Conservation (phyloP, 2,113 vertebrate species). For the Dendropsophus ebraccatus region DNA sequence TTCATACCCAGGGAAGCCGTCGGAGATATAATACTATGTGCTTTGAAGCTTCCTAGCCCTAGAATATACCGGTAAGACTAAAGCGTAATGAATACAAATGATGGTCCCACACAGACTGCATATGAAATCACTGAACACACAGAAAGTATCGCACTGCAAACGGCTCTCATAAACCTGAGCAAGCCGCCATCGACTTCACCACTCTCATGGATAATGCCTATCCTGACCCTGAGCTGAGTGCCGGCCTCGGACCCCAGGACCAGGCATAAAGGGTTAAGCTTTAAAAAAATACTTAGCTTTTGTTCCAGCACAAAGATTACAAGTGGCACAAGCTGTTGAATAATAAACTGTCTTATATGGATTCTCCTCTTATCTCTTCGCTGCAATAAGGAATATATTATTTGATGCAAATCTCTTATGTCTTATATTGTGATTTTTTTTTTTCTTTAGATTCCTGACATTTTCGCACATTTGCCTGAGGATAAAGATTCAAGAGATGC, state of each 20-base stretch:
- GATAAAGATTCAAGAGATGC: constrained; percentile 45
- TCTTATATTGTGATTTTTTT: constrained; percentile 46
- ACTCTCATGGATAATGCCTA: background rate
- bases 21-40: constrained; percentile 4
- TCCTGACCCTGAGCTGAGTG: background rate
- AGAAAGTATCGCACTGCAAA: background rate
- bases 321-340: constrained; percentile 29
- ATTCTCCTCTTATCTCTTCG: constrained; percentile 38
- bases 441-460: constrained; percentile 48
- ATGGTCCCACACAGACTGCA: background rate
- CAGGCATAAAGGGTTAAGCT: constrained; percentile 51
- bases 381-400: constrained; percentile 57
- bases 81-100: constrained; percentile 35
- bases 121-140: constrained; percentile 12
- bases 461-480: constrained; percentile 51
- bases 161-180: background rate
- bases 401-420: constrained; percentile 59
- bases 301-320: constrained; percentile 43
- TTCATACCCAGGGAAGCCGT: background rate
- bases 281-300: constrained; percentile 41
- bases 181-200: background rate
- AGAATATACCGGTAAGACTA: constrained; percentile 5
- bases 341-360: constrained; percentile 26
- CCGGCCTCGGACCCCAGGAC: background rate
- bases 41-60: constrained; percentile 8